Evolutionary conservation across 2,888 invertebrate genomes (phyloP).

Genomic region (Platycheirus rosarum): DNA sequence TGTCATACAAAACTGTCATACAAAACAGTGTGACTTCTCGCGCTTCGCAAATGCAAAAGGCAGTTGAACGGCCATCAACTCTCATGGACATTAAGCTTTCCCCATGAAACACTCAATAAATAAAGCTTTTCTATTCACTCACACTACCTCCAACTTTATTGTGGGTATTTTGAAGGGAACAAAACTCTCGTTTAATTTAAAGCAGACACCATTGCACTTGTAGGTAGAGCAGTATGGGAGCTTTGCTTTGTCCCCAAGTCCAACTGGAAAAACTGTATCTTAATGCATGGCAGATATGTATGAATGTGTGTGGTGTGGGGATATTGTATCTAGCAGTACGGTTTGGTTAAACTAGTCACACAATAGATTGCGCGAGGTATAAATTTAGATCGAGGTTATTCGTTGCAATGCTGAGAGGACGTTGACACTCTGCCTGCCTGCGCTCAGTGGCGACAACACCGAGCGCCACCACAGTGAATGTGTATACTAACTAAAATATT

Average conservation of each 20-base stretch:
- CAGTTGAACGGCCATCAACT: conserved; percentile 73
- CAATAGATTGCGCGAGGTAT: conserved; percentile 75
- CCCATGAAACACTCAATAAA: conserved; percentile 31
- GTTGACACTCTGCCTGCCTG: conserved; percentile 76
- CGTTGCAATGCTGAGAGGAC: conserved; percentile 81
- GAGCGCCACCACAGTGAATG: conserved; percentile 11
- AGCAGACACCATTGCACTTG: not conserved
- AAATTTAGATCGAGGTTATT: conserved; percentile 82
- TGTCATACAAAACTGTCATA: conserved; percentile 42
- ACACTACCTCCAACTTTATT: not conserved
- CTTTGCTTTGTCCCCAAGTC: conserved; percentile 26
- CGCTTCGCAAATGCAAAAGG: conserved; percentile 55
- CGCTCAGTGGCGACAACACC: conserved; percentile 31
- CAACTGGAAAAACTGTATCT: not conserved
- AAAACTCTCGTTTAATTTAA: not conserved
- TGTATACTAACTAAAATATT: conserved; percentile 3
- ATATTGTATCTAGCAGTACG: conserved; percentile 42
- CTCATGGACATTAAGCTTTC: conserved; percentile 55
- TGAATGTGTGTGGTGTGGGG: conserved; percentile 35
- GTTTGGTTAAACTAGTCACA: conserved; percentile 56
- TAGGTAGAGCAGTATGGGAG: conserved; percentile 3
- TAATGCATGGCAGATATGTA: not conserved
- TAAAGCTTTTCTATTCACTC: conserved; percentile 44
- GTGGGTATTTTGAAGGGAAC: not conserved
- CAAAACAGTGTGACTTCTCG: conserved; percentile 25